Base-by-base conservation (phyloP, 2,888 invertebrate species). In the Herminia tarsipennalis region DNA sequence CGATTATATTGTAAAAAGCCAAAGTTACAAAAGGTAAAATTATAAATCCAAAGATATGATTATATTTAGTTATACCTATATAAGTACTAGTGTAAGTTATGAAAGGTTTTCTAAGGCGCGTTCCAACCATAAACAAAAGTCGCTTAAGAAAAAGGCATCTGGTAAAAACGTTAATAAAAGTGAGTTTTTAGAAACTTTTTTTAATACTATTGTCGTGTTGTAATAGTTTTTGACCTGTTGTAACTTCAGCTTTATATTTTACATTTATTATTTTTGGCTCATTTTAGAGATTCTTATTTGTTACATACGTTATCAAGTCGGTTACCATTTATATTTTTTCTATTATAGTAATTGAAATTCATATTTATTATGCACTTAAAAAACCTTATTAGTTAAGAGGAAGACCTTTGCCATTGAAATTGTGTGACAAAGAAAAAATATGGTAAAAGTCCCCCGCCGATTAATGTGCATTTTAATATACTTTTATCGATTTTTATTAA, bases 341-440 rank as follows among this genome's bases (percentile, higher is more conserved):
- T 61, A 55, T 64, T 43, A 51, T 47, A 51, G 38, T 62, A 62
- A 54, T 68, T 68, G 54, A 65, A 63, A 60, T 70, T 58, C 44
- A 68, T 67, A 61, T 27, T 53, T 45, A 54, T 56, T 49, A 54
- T 61, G 59, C 50, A 55, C 46, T 46, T 56, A 58, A 52, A 60
- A 69, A 61, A 63, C 46, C 57, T 57, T 56, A 61, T 63, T 60
- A 53, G 54, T 61, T 64, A 66, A 62, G 43, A 58, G 62, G 59
- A 56, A 63, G 66, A 66, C 56, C 50, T 62, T 60, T 61, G 49
- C 47, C 56, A 46, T 53, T 55, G 32, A 25, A 44, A 33, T 44
- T 27, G 32, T 46, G 55, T 57, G 60, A 66, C 57, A 60, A 54
- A 51, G 51, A 48, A 53, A 46, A 36, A 35, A 41, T 12, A 45